Evolutionary conservation across 2,797 vertebrate species (phyloP), one percentile per base, ranked within the genome.

Genomic region (Gephyroberyx darwinii): DNA sequence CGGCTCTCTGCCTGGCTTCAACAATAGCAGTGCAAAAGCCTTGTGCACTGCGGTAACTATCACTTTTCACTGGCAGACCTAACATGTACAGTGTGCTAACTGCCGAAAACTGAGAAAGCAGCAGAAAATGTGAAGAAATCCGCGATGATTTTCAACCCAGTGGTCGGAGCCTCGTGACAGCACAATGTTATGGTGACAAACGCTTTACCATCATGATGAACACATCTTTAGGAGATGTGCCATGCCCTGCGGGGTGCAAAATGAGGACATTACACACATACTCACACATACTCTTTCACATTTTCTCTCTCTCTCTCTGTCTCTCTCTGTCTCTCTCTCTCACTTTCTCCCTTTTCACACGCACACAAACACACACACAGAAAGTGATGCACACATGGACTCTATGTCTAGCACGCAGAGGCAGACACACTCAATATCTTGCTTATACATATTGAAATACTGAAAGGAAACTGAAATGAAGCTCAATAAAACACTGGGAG

Each of bases 401-500:
- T 80, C 59, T 54, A n/a, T 12, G 66, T 56, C 54, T 50, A 5
- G 70, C 78, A 78, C 16, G 50, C 61, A 86, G 71, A 48, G 69
- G 77, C 74, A 79, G 77, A 81, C 85, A 77, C 71, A 64, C 82
- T 82, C 75, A 74, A 84, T 89, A 88, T 88, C 84, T 82, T 71
- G 60, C 71, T 59, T 83, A 71, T 84, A 82, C 80, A 85, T 86
- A 86, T 84, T 87, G 81, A 84, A 86, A 90, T 22, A 65, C 61
- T 48, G 84, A 77, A 86, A 86, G 53, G 55, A 86, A 90, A 86
- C 82, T 87, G 89, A 91, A 87, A 87, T 88, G 80, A 90, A 90
- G 84, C 89, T 88, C 83, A 90, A 88, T 90, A 90, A 90, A 90
- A 90, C 82, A 88, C 77, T 90, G 78, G 81, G 81, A 91, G 86